phyloP scores from a whole-genome alignment of 1,140 invertebrate genomes.

The Propsilocerus akamusi region DNA sequence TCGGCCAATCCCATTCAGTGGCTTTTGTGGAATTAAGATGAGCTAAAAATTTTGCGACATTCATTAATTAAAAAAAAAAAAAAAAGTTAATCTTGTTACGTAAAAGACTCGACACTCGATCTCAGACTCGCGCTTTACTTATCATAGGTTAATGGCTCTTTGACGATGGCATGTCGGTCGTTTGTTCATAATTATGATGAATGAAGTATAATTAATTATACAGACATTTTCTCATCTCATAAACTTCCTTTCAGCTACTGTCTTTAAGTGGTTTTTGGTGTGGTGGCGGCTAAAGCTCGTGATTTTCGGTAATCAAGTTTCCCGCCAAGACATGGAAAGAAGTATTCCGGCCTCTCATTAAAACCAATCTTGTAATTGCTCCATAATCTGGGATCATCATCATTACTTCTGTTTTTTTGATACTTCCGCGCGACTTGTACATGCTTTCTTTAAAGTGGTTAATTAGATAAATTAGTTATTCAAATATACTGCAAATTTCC shows the following conservation, averaged over 20 bases:
- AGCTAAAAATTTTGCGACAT: too few species aligned
- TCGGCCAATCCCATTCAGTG: too few species aligned
- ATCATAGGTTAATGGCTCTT: too few species aligned
- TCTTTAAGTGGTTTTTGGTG: background rate
- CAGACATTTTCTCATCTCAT: constrained; percentile 2
- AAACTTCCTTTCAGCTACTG: background rate
- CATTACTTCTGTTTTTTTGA: background rate
- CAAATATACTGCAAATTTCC: background rate
- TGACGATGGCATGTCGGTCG: too few species aligned
- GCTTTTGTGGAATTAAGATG: too few species aligned
- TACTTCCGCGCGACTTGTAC: background rate
- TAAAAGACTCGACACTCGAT: too few species aligned
- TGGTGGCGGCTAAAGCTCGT: background rate
- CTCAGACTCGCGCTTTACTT: too few species aligned
- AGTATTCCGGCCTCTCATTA: background rate
- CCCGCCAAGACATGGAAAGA: too few species aligned
- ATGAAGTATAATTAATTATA: too few species aligned
- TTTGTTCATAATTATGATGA: too few species aligned
- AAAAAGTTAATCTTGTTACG: too few species aligned
- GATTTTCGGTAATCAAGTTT: constrained; percentile 3
- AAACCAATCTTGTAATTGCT: background rate
- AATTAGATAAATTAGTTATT: background rate
- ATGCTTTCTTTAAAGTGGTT: background rate
- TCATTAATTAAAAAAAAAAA: too few species aligned
- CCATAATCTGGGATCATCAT: constrained; percentile 3